Evolutionary conservation across 2,888 invertebrate genomes (phyloP).

Genomic region (Epistrophe eligans): DNA sequence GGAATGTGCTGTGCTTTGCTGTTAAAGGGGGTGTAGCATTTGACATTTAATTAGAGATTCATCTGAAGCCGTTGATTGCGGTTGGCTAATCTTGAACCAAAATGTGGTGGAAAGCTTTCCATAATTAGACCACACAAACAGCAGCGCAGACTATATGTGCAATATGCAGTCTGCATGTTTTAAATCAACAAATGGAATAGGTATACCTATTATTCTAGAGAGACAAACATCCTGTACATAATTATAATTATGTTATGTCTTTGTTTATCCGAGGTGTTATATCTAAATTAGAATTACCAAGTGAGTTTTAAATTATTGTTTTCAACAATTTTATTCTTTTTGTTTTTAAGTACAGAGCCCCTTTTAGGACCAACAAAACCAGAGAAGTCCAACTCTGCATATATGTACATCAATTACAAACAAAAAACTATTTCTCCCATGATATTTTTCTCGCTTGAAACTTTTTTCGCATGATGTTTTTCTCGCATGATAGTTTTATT

Average conservation of each 20-base stretch:
- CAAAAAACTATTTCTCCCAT: too few relatives aligned
- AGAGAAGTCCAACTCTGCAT: too few relatives aligned
- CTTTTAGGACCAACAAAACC: too few relatives aligned
- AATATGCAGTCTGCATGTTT: constrained; percentile 5
- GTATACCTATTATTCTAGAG: not conserved
- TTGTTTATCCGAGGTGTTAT: not conserved
- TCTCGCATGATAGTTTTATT: too few relatives aligned
- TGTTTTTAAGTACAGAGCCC: too few relatives aligned
- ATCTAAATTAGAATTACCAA: not conserved
- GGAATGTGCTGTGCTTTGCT: constrained; percentile 10
- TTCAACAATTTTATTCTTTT: too few relatives aligned
- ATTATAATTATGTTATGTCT: not conserved
- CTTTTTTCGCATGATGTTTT: too few relatives aligned
- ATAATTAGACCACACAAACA: constrained; percentile 53
- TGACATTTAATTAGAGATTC: constrained; percentile 75
- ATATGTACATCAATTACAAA: too few relatives aligned
- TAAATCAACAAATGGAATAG: constrained; percentile 49
- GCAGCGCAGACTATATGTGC: constrained; percentile 22
- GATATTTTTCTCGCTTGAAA: too few relatives aligned
- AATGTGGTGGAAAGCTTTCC: constrained; percentile 67
- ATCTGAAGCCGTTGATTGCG: constrained; percentile 73
- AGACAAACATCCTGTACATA: constrained; percentile 2
- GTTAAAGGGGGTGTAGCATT: constrained; percentile 46
- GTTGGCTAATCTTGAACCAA: constrained; percentile 70
- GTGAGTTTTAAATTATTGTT: not conserved